These are phyloP conservation scores for Thripadectes ignobilis DNA, from an alignment of 2,797 vertebrate species.

Conservation along the genomic window DNA sequence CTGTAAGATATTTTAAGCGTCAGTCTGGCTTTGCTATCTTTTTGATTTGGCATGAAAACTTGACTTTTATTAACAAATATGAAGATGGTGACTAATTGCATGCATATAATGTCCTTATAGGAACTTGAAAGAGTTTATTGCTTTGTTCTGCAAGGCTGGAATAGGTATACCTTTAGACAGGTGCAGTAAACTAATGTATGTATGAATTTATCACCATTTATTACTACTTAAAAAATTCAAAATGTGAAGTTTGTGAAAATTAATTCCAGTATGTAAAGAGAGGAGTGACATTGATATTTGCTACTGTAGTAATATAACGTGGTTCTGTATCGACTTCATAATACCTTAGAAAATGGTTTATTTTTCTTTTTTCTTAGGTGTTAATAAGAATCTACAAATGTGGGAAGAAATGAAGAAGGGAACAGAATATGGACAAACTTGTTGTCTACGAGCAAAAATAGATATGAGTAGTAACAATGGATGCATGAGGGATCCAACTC, in stretches of 20 bases:
- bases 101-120: neutral
- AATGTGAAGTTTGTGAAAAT: neutral
- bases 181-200: neutral
- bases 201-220: neutral
- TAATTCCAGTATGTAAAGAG: neutral
- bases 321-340: neutral
- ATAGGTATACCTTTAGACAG: neutral
- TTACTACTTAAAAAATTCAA: neutral
- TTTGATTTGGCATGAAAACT: neutral
- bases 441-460: conserved; percentile 97
- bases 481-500: conserved; percentile 94
- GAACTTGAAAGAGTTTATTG: neutral
- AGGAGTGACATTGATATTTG: neutral
- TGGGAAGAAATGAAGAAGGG: conserved; percentile 97
- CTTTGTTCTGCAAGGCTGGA: neutral
- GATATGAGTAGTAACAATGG: conserved; percentile 99
- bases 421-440: conserved; percentile 87
- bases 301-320: neutral
- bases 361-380: conserved; percentile 76
- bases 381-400: conserved; percentile 94
- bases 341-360: neutral
- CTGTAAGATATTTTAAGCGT: conserved; percentile 78
- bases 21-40: neutral
- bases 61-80: neutral
- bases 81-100: neutral